These are phyloP conservation scores for Psilopsiagon aurifrons DNA, from an alignment of 2,113 vertebrate genomes.

Conservation along the genomic window DNA sequence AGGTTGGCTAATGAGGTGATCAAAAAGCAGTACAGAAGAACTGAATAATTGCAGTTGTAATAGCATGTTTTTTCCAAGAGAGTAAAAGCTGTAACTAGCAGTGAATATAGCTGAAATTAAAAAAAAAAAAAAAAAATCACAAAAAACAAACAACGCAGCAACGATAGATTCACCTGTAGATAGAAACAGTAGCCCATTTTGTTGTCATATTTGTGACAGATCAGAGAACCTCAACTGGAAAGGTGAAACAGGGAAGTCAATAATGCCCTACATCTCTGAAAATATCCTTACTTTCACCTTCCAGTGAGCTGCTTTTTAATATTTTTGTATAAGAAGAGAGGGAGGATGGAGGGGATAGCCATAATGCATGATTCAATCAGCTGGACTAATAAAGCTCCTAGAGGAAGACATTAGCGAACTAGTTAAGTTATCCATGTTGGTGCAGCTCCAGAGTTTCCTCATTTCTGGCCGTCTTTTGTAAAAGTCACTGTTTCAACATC, in stretches of 20 bases:
- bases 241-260: neutral
- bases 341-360: neutral
- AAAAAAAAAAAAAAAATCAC: neutral
- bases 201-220: slow-evolving; percentile 2
- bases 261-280: neutral
- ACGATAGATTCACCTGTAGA: slow-evolving; percentile 5
- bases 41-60: slow-evolving; percentile 39
- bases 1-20: slow-evolving; percentile 48
- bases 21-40: slow-evolving; percentile 28
- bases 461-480: neutral
- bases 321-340: neutral
- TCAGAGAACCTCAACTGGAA: neutral
- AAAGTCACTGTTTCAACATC: neutral
- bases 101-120: neutral
- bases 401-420: neutral
- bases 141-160: neutral
- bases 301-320: neutral
- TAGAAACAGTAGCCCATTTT: slow-evolving; percentile 10
- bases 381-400: neutral
- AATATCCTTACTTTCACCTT: neutral
- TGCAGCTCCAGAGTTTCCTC: neutral
- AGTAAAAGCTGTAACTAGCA: slow-evolving; percentile 47
- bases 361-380: neutral
- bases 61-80: neutral
- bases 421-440: neutral